phyloP scores from a whole-genome alignment of 2,797 vertebrate species.

The Gallinago nigripennis region DNA sequence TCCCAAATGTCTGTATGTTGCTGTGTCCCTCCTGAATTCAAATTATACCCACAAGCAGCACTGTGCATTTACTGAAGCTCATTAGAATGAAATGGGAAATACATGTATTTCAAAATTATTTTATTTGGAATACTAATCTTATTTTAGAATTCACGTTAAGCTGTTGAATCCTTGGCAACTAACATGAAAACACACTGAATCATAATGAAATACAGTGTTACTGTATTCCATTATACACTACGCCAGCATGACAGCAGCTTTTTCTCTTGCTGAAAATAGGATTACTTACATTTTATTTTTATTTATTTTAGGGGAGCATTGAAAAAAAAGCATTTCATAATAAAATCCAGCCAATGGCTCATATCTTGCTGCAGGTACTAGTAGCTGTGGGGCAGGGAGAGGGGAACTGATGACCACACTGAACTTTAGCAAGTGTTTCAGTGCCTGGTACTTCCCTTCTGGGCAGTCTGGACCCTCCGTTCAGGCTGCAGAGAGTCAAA shows the following conservation, averaged over 20 bases:
- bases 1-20: neutral
- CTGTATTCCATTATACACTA: constrained; percentile 3
- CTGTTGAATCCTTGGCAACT: constrained; percentile 50
- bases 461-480: neutral
- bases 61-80: neutral
- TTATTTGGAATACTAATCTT: constrained; percentile 58
- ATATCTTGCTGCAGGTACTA: neutral
- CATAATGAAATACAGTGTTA: constrained; percentile 39
- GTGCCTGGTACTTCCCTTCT: neutral
- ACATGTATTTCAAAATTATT: constrained; percentile 17
- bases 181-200: constrained; percentile 59
- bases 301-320: constrained; percentile 59
- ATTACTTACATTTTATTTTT: constrained; percentile 43
- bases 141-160: constrained; percentile 56
- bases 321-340: constrained; percentile 8
- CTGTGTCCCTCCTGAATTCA: neutral
- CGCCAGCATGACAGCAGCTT: constrained; percentile 22
- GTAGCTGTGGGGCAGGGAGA: constrained; percentile 14
- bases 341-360: constrained; percentile 23
- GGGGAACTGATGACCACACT: neutral
- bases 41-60: neutral
- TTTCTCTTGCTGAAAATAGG: constrained; percentile 29
- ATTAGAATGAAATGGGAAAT: constrained; percentile 37
- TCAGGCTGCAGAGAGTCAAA: constrained; percentile 30
- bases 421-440: neutral